phyloP scores from a whole-genome alignment of 37 sponge, comb jelly and placozoan species.

The Ephydatia muelleri region DNA sequence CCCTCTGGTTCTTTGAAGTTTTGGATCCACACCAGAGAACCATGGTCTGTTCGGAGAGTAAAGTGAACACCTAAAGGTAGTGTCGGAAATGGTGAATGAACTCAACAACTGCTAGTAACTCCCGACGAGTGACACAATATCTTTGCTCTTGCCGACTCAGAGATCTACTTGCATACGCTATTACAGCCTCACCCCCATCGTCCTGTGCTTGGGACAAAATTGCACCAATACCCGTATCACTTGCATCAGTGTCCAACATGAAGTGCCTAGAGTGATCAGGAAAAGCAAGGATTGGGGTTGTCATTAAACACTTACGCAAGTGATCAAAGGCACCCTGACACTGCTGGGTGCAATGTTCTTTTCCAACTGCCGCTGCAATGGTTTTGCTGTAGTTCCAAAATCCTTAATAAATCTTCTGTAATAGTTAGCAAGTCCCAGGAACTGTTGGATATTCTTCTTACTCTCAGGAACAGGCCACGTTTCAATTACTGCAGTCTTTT shows the following conservation, averaged over 20 bases:
- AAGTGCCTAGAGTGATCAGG: constrained; percentile 21
- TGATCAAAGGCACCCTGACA: constrained; percentile 28
- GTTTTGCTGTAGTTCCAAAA: constrained; percentile 29
- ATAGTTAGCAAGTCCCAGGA: constrained; percentile 33
- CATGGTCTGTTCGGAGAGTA: constrained; percentile 27
- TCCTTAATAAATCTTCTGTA: constrained; percentile 19
- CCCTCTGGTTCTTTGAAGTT: constrained; percentile 41
- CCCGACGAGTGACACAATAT: constrained; percentile 34
- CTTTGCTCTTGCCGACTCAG: constrained; percentile 22
- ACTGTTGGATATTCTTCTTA: constrained; percentile 34
- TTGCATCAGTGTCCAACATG: constrained; percentile 56
- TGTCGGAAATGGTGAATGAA: constrained; percentile 23
- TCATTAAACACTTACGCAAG: background rate
- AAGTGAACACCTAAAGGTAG: constrained; percentile 17
- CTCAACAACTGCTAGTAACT: constrained; percentile 25
- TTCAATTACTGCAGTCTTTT: no score
- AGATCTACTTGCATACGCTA: constrained; percentile 22
- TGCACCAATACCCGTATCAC: constrained; percentile 41
- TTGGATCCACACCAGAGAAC: constrained; percentile 32
- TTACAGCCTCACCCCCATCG: constrained; percentile 25
- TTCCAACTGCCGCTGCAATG: constrained; percentile 37
- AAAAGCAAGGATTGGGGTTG: constrained; percentile 29
- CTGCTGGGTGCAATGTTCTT: constrained; percentile 4
- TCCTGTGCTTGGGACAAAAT: constrained; percentile 34
- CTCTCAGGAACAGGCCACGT: no score